Base-by-base conservation (phyloP, 92 coral and sea anemone species). In the Siderastrea siderea region DNA sequence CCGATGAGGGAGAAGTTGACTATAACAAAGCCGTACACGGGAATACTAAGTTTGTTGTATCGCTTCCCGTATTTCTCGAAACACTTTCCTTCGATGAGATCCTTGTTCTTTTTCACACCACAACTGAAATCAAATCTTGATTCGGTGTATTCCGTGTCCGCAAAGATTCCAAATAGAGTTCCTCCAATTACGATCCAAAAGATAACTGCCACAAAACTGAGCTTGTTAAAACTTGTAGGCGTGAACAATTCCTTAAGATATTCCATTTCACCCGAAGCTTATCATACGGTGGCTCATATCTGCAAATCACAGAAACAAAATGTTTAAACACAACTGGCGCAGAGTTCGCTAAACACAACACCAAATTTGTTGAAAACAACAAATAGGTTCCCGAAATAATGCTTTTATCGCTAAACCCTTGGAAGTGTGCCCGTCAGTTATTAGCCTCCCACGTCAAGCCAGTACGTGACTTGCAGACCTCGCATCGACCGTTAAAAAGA, bases 11-110 rank as follows among this genome's bases (percentile, higher is more conserved):
- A 17, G 43, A 59, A 72, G 46, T 84, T 74, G 12, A 62, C 15
- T 9, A 84, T 59, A 44, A 84, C 71, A 14, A 84, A 84, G 5
- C 49, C 71, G 16, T 54, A 84, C 6, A 74, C 10, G 13, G 88
- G 84, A 17, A 79, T 1, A 16, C 38, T 26, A 26, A 26, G 38
- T 26, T 26, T 26, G 38, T 26, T 26, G 38, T 26, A 26, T 26
- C 38, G 38, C 38, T 26, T 26, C 38, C 73, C 48, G 61, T 72
- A 84, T 60, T 74, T 9, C n/a, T 71, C 50, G 38, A 48, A 71
- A 61, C 88, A 84, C 46, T 12, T 13, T 19, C 54, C 83, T 59
- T 45, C 69, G 11, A 74, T 76, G 26, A 55, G 44, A n/a, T 73
- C 80, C 15, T 47, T 47, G 3, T 60, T 64, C 15, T 19, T 67